phyloP scores from a whole-genome alignment of 2,888 invertebrate species.

The Lycia hirtaria region DNA sequence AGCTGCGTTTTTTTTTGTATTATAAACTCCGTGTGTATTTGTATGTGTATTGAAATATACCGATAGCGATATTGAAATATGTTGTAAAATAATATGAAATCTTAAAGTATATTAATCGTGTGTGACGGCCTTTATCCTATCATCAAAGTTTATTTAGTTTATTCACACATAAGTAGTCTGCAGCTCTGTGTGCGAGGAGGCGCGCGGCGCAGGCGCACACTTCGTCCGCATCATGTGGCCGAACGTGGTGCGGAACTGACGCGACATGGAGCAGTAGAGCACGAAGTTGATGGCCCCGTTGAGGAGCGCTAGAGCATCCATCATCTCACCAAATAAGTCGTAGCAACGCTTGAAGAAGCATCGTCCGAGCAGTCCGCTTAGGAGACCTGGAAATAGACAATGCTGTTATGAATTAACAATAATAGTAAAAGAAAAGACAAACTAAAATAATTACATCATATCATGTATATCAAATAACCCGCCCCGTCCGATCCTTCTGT shows the following conservation, averaged over 20 bases:
- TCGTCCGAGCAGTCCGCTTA: slow-evolving; percentile 88
- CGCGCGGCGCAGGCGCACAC: slow-evolving; percentile 79
- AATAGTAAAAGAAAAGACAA: no score
- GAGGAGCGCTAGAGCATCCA: slow-evolving; percentile 95
- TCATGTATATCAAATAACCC: no score
- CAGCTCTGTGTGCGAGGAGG: slow-evolving; percentile 85
- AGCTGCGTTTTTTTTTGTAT: no score
- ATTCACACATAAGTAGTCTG: slow-evolving; percentile 87
- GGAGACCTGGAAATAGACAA: slow-evolving; percentile 71
- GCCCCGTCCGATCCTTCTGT: no score
- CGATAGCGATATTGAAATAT: no score
- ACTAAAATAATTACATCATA: no score
- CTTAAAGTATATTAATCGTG: no score
- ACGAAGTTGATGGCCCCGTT: slow-evolving; percentile 98
- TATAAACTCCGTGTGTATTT: no score
- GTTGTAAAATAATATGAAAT: no score
- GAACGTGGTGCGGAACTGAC: slow-evolving; percentile 94
- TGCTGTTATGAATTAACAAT: not conserved
- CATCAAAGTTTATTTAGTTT: not conserved
- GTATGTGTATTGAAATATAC: no score
- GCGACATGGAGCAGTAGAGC: slow-evolving; percentile 97
- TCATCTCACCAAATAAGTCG: slow-evolving; percentile 92
- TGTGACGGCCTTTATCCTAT: no score
- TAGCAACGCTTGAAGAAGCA: slow-evolving; percentile 94
- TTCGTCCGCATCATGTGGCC: slow-evolving; percentile 88